phyloP scores from a whole-genome alignment of 2,797 vertebrate genomes.

The Poecile montanus region DNA sequence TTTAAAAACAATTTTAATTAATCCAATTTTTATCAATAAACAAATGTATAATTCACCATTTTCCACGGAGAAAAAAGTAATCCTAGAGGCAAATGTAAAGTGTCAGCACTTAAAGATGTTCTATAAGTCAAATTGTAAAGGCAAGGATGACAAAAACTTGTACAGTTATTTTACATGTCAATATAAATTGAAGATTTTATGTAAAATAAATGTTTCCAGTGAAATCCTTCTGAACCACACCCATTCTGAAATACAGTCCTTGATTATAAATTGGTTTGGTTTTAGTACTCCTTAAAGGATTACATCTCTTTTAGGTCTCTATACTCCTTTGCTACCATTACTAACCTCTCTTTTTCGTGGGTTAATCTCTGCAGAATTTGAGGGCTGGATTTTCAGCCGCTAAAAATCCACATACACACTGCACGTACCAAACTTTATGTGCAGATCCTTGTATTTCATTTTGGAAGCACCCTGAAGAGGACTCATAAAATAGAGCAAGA shows the following conservation, averaged over 20 bases:
- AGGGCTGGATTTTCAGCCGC: background rate
- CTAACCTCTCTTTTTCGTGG: background rate
- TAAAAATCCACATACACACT: background rate
- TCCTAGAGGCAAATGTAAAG: background rate
- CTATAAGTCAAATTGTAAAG: background rate
- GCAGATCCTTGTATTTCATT: background rate
- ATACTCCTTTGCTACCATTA: background rate
- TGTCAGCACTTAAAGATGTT: background rate
- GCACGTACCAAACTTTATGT: background rate
- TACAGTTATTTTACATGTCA: background rate
- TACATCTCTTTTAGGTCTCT: background rate
- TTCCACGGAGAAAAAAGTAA: background rate
- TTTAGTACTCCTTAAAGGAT: background rate
- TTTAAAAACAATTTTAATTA: conserved; percentile 13
- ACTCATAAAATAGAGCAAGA: background rate
- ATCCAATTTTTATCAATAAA: background rate
- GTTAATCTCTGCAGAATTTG: background rate
- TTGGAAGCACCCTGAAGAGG: background rate
- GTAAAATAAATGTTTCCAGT: background rate
- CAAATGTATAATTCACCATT: background rate
- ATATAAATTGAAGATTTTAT: background rate
- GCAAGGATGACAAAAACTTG: background rate
- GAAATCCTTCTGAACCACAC: background rate
- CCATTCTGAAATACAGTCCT: background rate
- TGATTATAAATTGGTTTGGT: background rate